Conservation (phyloP, 2,888 invertebrate species). For the Biston betularia region DNA sequence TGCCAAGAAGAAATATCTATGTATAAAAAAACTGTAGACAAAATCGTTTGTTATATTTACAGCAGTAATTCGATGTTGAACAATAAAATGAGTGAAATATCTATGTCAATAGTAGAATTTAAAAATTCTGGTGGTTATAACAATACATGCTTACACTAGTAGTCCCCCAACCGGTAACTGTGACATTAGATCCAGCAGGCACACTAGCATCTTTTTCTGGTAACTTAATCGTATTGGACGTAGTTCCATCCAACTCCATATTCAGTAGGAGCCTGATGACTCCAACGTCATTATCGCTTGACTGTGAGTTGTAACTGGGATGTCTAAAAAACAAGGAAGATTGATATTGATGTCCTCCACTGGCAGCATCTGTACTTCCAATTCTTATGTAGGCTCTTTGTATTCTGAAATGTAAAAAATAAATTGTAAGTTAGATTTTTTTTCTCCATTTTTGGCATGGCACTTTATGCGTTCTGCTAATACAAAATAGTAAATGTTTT, state of each 20-base stretch:
- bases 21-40: too few relatives aligned
- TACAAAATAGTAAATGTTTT: too few relatives aligned
- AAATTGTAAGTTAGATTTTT: neutral
- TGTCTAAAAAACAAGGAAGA: constrained; percentile 63
- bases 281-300: constrained; percentile 78
- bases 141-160: constrained; percentile 60
- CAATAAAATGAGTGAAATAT: too few relatives aligned
- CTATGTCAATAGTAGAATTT: too few relatives aligned
- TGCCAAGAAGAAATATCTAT: too few relatives aligned
- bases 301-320: constrained; percentile 66
- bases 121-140: neutral
- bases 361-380: constrained; percentile 66
- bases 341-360: constrained; percentile 73
- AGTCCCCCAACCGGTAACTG: constrained; percentile 75
- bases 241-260: constrained; percentile 66
- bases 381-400: constrained; percentile 62
- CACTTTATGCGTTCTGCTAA: too few relatives aligned
- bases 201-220: constrained; percentile 51
- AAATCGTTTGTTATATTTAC: too few relatives aligned
- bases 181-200: constrained; percentile 53
- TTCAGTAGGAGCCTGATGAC: constrained; percentile 61
- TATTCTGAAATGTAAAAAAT: constrained; percentile 55
- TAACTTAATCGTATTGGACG: constrained; percentile 54
- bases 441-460: neutral
- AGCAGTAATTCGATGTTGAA: too few relatives aligned